Evolutionary conservation across 2,888 invertebrate genomes (phyloP).

Genomic region (Prenolepis imparis): DNA sequence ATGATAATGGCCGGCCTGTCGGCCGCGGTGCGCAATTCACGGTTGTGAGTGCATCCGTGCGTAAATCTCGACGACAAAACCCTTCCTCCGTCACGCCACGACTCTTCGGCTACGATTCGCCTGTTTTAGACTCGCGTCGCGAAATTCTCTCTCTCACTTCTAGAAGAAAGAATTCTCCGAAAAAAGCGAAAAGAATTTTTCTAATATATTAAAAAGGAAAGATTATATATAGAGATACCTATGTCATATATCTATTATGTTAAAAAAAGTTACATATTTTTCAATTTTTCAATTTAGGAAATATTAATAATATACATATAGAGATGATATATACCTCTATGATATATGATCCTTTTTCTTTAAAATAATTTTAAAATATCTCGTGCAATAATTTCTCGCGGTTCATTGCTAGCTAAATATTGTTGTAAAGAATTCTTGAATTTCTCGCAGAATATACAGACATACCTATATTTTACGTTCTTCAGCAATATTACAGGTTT

Average conservation of each 20-base stretch:
- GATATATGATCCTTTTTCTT: neutral
- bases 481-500: slow-evolving; percentile 31
- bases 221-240: neutral
- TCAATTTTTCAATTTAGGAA: too few relatives aligned
- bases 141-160: slow-evolving; percentile 10
- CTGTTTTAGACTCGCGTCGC: slow-evolving; percentile 10
- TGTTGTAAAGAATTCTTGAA: neutral
- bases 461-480: neutral
- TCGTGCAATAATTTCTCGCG: too few relatives aligned
- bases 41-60: slow-evolving; percentile 83
- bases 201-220: neutral
- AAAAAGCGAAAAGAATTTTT: neutral
- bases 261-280: too few relatives aligned
- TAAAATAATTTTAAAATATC: neutral
- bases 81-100: slow-evolving; percentile 40
- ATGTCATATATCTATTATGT: too few relatives aligned
- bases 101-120: slow-evolving; percentile 28
- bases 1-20: slow-evolving; percentile 81
- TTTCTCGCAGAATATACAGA: neutral
- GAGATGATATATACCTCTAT: neutral
- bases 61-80: slow-evolving; percentile 76
- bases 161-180: neutral
- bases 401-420: neutral
- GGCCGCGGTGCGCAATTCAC: slow-evolving; percentile 77
- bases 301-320: neutral